A percentile compares a stretch with the other conserved stretches of the same genome.
Evolutionary conservation across 2,113 vertebrate species (phyloP).

Genomic region (Penelope pileata): DNA sequence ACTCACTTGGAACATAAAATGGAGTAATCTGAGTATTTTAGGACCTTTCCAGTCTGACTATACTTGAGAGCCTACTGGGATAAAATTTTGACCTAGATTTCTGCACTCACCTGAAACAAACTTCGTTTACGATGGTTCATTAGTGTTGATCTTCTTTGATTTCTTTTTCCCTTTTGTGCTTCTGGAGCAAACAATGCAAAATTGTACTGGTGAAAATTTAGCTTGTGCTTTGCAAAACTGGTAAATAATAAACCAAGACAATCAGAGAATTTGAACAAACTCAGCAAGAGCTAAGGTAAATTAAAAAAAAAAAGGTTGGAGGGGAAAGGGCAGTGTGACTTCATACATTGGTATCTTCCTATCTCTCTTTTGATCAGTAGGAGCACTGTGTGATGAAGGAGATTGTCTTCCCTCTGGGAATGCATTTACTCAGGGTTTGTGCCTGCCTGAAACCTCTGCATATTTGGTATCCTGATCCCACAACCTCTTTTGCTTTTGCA

Average conservation of each 20-base stretch:
- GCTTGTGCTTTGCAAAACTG: neutral
- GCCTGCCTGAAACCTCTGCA: neutral
- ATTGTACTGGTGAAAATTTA: neutral
- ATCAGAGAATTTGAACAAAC: neutral
- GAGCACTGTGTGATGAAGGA: neutral
- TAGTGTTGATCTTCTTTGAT: neutral
- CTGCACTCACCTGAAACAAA: conserved; percentile 6
- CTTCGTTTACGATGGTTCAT: neutral
- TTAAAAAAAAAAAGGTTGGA: neutral
- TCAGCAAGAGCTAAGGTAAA: neutral
- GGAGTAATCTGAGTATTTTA: neutral
- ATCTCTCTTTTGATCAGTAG: conserved; percentile 38
- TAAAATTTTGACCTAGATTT: conserved; percentile 32
- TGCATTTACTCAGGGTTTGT: conserved; percentile 30
- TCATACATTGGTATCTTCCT: conserved; percentile 3
- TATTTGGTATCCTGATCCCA: neutral
- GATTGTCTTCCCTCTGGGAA: conserved; percentile 21
- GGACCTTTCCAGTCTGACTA: neutral
- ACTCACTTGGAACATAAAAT: neutral
- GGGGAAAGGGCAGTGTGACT: neutral
- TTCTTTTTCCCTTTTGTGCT: neutral
- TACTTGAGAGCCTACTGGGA: neutral
- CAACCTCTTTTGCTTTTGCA: neutral
- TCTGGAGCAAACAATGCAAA: neutral
- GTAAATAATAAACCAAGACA: neutral